Conservation (phyloP, 2,113 vertebrate species). For the Hiodon alosoides region DNA sequence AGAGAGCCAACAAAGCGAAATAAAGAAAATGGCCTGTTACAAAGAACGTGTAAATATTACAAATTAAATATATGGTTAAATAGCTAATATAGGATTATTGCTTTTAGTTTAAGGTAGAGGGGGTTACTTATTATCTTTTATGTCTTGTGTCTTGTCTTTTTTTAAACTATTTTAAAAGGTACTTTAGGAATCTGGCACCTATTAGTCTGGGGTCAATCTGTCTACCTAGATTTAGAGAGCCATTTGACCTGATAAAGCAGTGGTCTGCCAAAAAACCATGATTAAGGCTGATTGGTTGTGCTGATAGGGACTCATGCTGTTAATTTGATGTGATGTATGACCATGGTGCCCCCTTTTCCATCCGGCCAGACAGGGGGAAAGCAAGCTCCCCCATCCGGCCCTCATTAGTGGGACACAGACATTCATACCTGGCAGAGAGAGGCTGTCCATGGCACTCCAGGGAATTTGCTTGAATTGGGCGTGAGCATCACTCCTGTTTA, state of each 20-base stretch:
- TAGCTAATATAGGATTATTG: conserved; percentile 18
- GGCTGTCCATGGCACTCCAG: conserved; percentile 3
- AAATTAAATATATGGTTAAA: background rate
- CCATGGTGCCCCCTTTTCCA: conserved; percentile 39
- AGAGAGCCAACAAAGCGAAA: background rate
- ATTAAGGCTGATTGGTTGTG: conserved; percentile 15
- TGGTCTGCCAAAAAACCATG: conserved; percentile 10
- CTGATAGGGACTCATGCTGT: conserved; percentile 8
- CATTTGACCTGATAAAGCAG: conserved; percentile 1
- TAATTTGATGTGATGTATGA: conserved; percentile 27
- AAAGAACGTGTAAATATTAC: conserved; percentile 6
- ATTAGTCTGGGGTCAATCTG: background rate
- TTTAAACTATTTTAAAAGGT: conserved; percentile 1
- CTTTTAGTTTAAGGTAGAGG: conserved; percentile 3
- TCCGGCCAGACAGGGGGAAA: conserved; percentile 44
- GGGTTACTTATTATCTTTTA: conserved; percentile 1
- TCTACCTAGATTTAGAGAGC: background rate
- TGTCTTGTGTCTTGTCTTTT: conserved; percentile 12
- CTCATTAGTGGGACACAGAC: conserved; percentile 28
- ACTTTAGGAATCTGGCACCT: background rate
- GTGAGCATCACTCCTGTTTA: background rate
- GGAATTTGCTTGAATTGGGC: background rate
- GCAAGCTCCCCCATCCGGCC: conserved; percentile 24
- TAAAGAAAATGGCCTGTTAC: background rate
- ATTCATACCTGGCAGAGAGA: conserved; percentile 33